Conservation (phyloP, 2,797 vertebrate species). For the Chromobotia macracanthus region DNA sequence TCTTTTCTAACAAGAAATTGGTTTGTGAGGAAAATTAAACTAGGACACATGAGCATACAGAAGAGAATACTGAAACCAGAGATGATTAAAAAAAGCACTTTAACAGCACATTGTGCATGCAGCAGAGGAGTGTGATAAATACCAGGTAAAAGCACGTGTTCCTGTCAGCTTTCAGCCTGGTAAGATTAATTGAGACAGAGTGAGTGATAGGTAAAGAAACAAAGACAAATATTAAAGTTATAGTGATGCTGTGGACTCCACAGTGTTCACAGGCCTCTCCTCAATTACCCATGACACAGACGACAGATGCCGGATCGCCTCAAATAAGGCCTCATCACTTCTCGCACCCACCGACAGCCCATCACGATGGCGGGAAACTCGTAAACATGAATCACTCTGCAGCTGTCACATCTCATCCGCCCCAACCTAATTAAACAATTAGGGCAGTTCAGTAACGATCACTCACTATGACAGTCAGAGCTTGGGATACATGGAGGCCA, state of each 20-base stretch:
- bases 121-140: not conserved
- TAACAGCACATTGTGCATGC: not conserved
- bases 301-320: slow-evolving; percentile 77
- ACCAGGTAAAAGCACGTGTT: not conserved
- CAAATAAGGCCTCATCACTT: slow-evolving; percentile 73
- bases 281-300: slow-evolving; percentile 57
- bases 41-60: not conserved
- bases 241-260: slow-evolving; percentile 32
- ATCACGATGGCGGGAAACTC: slow-evolving; percentile 69
- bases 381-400: slow-evolving; percentile 73
- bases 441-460: slow-evolving; percentile 74
- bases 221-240: slow-evolving; percentile 16
- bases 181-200: not conserved
- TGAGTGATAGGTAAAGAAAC: not conserved
- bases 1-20: not conserved
- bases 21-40: not conserved
- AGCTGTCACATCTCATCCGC: slow-evolving; percentile 71
- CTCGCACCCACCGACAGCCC: slow-evolving; percentile 60
- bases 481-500: slow-evolving; percentile 11
- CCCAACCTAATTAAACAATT: slow-evolving; percentile 77
- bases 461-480: slow-evolving; percentile 50
- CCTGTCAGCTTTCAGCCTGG: slow-evolving; percentile 10
- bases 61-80: slow-evolving; percentile 2
- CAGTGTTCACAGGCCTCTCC: slow-evolving; percentile 34
- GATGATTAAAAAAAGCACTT: not conserved